These are phyloP conservation scores for Solea solea DNA, from an alignment of 2,113 vertebrate genomes.

Conservation along the genomic window DNA sequence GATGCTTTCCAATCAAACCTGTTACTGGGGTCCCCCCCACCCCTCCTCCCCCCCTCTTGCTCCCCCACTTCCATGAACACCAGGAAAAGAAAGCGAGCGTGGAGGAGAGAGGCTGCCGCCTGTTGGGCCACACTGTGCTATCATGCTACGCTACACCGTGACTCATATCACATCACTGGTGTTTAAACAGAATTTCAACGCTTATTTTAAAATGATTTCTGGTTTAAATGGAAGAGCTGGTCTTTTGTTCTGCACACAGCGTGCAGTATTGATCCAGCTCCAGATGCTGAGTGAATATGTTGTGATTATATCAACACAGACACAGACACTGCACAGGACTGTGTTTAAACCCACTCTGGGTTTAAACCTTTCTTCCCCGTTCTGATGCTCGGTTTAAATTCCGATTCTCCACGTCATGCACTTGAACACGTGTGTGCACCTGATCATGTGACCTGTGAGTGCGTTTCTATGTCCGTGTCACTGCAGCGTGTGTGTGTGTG, in stretches of 20 bases:
- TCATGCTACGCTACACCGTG: conserved; percentile 15
- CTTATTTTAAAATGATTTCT: background rate
- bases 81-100: conserved; percentile 18
- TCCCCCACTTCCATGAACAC: conserved; percentile 21
- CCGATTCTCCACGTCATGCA: too few relatives aligned
- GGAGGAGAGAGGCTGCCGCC: conserved; percentile 60
- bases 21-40: conserved; percentile 72
- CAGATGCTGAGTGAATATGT: background rate
- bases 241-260: background rate
- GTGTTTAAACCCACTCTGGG: too few relatives aligned
- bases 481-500: background rate
- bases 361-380: too few relatives aligned
- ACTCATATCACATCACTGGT: background rate
- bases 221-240: background rate
- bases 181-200: background rate
- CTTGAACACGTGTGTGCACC: too few relatives aligned
- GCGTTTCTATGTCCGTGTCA: too few relatives aligned
- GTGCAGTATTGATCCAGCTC: conserved; percentile 8
- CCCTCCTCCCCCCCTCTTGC: too few relatives aligned
- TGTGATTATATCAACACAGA: conserved; percentile 6
- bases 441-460: too few relatives aligned
- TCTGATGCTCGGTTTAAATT: too few relatives aligned
- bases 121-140: conserved; percentile 52
- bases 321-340: background rate
- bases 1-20: conserved; percentile 83